These are phyloP conservation scores for Rhamnusium bicolor DNA, from an alignment of 2,888 invertebrate genomes.

Conservation along the genomic window DNA sequence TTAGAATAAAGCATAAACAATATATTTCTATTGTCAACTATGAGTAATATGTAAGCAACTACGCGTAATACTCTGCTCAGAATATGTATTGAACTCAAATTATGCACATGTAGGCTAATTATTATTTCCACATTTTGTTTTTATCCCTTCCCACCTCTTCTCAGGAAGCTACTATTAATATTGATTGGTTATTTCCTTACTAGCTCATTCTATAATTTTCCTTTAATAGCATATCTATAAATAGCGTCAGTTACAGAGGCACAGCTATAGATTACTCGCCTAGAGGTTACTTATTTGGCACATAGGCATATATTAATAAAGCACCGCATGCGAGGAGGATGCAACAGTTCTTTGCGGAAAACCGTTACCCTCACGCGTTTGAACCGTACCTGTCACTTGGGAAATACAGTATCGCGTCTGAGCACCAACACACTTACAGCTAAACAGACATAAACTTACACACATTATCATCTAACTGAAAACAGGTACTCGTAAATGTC, in stretches of 20 bases:
- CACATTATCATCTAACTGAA: background rate
- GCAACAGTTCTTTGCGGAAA: conserved; percentile 31
- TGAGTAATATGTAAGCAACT: too few relatives aligned
- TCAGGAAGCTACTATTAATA: background rate
- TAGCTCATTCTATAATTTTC: background rate
- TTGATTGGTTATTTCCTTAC: background rate
- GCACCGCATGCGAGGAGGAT: conserved; percentile 35
- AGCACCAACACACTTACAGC: background rate
- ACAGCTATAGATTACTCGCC: background rate
- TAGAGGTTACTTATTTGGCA: conserved; percentile 5
- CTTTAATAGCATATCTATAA: background rate
- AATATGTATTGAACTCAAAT: too few relatives aligned
- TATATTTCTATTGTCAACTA: too few relatives aligned
- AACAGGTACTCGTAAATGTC: background rate
- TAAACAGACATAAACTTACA: background rate
- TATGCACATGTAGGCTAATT: too few relatives aligned
- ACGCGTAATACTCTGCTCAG: too few relatives aligned
- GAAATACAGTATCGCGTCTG: background rate
- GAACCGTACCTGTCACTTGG: conserved; percentile 26
- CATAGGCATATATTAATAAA: conserved; percentile 38
- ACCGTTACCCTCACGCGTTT: conserved; percentile 41
- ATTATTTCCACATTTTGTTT: background rate
- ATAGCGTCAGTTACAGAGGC: conserved; percentile 4
- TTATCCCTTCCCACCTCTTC: background rate
- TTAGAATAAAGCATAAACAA: too few relatives aligned